Conservation (phyloP, 92 coral and sea anemone genomes). For the Muricea muricata region DNA sequence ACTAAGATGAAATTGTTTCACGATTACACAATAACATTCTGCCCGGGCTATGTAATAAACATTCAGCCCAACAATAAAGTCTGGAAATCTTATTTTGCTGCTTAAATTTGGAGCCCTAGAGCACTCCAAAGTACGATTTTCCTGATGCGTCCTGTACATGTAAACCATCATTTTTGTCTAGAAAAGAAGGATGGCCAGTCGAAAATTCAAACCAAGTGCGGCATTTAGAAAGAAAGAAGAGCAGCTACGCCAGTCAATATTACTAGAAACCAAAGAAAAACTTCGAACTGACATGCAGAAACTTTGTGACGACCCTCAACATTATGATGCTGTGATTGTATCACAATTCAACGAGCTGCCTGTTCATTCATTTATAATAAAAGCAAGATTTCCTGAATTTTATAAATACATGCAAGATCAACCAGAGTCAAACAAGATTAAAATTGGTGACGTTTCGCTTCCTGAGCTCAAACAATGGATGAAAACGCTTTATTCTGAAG, state of each 20-base stretch:
- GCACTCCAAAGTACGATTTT: no score
- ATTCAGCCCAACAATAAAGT: no score
- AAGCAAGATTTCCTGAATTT: conserved; percentile 30
- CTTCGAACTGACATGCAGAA: conserved; percentile 12
- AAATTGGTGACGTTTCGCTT: background rate
- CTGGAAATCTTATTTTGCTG: no score
- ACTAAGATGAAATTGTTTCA: no score
- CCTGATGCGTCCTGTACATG: no score
- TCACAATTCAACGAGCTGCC: conserved; percentile 15
- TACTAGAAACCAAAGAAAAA: conserved; percentile 15
- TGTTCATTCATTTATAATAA: conserved; percentile 33
- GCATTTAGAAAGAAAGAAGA: conserved; percentile 37
- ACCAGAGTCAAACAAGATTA: conserved; percentile 3
- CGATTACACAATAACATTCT: no score
- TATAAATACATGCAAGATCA: background rate
- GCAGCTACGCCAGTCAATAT: conserved; percentile 10
- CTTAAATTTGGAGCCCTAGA: no score
- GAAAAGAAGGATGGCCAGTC: conserved; percentile 63
- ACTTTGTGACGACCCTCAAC: conserved; percentile 10
- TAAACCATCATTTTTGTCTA: background rate
- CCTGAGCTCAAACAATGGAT: conserved; percentile 9
- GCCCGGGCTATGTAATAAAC: no score
- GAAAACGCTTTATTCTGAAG: conserved; percentile 19
- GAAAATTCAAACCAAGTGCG: conserved; percentile 60
- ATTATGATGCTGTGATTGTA: background rate